phyloP scores from a whole-genome alignment of 2,113 vertebrate species.

The Ochotona curzoniae region DNA sequence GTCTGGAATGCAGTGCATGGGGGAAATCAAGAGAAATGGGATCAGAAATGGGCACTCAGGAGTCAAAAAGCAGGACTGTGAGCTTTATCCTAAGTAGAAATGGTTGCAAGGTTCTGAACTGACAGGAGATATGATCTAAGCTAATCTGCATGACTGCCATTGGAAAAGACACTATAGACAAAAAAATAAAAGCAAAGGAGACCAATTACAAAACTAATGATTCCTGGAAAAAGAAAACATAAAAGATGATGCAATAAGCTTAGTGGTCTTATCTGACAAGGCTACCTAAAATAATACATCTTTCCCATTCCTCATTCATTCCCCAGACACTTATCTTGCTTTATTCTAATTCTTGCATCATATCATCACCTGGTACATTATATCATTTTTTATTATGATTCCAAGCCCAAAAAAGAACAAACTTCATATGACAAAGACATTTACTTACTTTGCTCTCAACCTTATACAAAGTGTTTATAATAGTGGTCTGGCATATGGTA shows the following conservation, averaged over 20 bases:
- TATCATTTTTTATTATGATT: neutral
- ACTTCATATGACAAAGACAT: neutral
- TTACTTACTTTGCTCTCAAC: neutral
- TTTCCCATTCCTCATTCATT: neutral
- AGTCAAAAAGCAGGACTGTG: neutral
- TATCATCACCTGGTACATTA: neutral
- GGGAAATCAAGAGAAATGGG: neutral
- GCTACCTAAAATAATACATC: neutral
- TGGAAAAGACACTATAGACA: neutral
- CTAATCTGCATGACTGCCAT: neutral
- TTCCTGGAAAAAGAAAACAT: too few relatives aligned
- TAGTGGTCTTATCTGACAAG: neutral
- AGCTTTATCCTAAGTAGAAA: neutral
- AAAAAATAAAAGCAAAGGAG: neutral
- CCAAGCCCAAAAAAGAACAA: neutral
- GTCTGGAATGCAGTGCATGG: neutral
- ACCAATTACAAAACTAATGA: neutral
- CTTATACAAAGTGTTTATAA: neutral
- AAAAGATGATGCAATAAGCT: neutral
- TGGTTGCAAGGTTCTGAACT: neutral
- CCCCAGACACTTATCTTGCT: neutral
- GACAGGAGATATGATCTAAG: neutral
- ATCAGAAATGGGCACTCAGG: neutral
- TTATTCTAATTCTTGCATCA: constrained; percentile 23
- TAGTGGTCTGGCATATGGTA: neutral